These are phyloP conservation scores for Lytechinus variegatus DNA, from an alignment of 35 echinoderm and acorn worm species.

Conservation along the genomic window DNA sequence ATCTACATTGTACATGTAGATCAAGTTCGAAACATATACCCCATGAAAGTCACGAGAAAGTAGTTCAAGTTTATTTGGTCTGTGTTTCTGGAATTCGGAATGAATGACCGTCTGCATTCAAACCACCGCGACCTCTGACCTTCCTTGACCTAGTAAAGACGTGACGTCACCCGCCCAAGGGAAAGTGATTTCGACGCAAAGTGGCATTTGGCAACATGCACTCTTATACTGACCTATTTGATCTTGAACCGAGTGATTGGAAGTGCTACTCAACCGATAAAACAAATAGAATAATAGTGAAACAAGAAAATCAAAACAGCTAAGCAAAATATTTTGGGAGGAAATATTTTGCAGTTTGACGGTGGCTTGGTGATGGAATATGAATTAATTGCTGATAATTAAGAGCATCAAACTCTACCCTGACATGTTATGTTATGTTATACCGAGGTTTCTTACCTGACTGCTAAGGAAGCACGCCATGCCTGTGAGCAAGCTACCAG, in stretches of 20 bases:
- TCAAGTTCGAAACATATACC: neutral
- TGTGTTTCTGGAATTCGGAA: neutral
- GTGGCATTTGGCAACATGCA: neutral
- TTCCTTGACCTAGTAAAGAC: neutral
- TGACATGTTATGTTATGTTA: too few species aligned
- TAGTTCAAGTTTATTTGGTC: neutral
- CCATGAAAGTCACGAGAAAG: neutral
- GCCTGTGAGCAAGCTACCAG: too few species aligned
- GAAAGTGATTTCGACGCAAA: neutral
- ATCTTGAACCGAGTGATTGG: neutral
- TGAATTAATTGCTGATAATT: too few species aligned
- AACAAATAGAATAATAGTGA: too few species aligned
- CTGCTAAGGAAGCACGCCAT: too few species aligned
- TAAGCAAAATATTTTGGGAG: too few species aligned
- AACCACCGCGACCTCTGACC: neutral
- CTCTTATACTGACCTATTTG: neutral
- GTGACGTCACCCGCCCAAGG: neutral
- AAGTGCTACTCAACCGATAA: too few species aligned
- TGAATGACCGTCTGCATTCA: neutral
- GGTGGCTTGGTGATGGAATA: too few species aligned
- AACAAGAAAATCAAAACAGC: too few species aligned
- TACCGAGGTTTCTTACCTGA: too few species aligned
- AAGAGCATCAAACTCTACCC: too few species aligned
- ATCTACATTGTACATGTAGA: neutral
- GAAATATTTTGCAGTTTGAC: too few species aligned